A percentile compares a stretch with the other conserved stretches of the same genome.
Evolutionary conservation across 2,888 invertebrate species (phyloP).

Genomic region (Xestobium rufovillosum): DNA sequence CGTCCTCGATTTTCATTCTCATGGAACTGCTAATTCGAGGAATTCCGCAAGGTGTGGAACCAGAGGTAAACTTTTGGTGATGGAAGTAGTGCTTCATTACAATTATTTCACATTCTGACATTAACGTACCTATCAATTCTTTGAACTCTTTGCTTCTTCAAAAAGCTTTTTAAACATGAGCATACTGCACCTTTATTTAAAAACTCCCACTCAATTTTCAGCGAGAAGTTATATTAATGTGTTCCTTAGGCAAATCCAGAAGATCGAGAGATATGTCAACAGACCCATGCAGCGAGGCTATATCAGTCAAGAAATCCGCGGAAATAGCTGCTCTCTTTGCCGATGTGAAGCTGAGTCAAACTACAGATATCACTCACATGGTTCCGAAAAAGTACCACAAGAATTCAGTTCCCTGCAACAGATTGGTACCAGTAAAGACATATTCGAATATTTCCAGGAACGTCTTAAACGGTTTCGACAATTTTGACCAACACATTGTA

Average conservation of each 20-base stretch:
- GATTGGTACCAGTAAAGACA: slow-evolving; percentile 16
- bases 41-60: no score
- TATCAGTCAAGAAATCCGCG: slow-evolving; percentile 81
- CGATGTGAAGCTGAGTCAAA: slow-evolving; percentile 63
- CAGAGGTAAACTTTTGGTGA: no score
- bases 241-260: not conserved
- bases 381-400: slow-evolving; percentile 28
- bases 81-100: no score
- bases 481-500: slow-evolving; percentile 33
- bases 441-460: slow-evolving; percentile 32
- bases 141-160: no score
- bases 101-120: no score
- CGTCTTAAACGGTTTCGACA: no score
- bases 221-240: not conserved
- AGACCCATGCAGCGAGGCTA: slow-evolving; percentile 41
- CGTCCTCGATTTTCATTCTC: no score
- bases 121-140: no score
- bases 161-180: no score
- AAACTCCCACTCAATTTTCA: no score
- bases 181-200: no score
- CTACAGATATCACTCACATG: slow-evolving; percentile 56
- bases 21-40: no score
- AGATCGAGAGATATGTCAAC: not conserved
- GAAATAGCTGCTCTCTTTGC: slow-evolving; percentile 84
- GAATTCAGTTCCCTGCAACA: slow-evolving; percentile 23